Percentiles rank a stretch among this genome's conserved stretches.
Evolutionary conservation across 2,113 vertebrate genomes (phyloP).

Genomic region (Embiotoca jacksoni): DNA sequence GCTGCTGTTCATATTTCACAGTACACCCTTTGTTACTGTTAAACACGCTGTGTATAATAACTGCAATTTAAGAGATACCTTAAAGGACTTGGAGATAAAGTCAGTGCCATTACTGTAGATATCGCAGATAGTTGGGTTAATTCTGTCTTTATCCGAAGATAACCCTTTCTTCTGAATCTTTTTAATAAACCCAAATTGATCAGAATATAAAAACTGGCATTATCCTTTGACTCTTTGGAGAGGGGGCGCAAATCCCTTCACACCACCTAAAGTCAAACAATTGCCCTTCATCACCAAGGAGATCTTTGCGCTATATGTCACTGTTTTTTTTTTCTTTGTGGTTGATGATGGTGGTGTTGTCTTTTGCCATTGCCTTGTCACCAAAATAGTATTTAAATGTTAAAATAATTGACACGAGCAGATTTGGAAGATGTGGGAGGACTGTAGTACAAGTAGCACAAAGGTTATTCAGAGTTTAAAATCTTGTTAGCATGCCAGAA

Average conservation of each 20-base stretch:
- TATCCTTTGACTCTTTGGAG: conserved; percentile 60
- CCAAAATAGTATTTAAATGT: conserved; percentile 50
- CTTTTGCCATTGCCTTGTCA: conserved; percentile 43
- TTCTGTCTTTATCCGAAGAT: conserved; percentile 54
- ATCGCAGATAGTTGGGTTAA: conserved; percentile 43
- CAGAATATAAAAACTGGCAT: conserved; percentile 65
- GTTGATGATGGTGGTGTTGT: conserved; percentile 7
- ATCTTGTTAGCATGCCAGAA: conserved; percentile 50
- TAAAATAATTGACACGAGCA: conserved; percentile 48
- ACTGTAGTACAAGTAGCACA: conserved; percentile 50
- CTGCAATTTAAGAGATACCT: conserved; percentile 31
- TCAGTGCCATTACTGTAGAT: conserved; percentile 19
- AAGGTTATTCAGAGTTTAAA: conserved; percentile 53
- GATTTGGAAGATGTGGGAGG: conserved; percentile 48
- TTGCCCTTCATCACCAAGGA: conserved; percentile 60
- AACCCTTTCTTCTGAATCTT: conserved; percentile 31
- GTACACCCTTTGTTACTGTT: conserved; percentile 38
- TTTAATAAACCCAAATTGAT: conserved; percentile 64
- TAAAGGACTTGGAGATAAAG: conserved; percentile 39
- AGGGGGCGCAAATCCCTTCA: conserved; percentile 62
- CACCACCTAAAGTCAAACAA: conserved; percentile 63
- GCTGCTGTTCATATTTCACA: conserved; percentile 46
- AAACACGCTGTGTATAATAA: conserved; percentile 46
- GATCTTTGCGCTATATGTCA: conserved; percentile 60
- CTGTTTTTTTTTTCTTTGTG: conserved; percentile 27